A percentile compares a stretch with the other conserved stretches of the same genome.
Evolutionary conservation across 2,888 invertebrate species (phyloP).

Genomic region (Lasioglossum malachurum): DNA sequence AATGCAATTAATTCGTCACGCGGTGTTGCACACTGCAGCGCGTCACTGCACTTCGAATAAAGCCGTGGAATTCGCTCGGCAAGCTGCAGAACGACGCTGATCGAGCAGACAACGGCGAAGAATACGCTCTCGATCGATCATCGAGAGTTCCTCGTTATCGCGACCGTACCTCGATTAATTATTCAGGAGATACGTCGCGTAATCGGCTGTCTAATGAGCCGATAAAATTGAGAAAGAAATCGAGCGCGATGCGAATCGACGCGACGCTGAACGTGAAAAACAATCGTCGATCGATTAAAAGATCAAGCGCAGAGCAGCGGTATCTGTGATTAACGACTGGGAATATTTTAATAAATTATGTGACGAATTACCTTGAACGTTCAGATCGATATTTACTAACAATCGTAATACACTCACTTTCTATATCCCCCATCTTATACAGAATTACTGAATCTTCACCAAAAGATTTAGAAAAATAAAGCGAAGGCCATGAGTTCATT

Average conservation of each 20-base stretch:
- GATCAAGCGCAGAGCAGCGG: neutral
- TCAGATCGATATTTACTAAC: neutral
- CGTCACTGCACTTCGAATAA: neutral
- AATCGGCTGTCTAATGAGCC: neutral
- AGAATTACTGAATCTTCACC: neutral
- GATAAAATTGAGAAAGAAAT: neutral
- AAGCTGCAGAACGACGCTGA: neutral
- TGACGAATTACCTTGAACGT: neutral
- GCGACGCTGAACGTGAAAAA: neutral
- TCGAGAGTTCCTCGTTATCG: neutral
- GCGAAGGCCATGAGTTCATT: neutral
- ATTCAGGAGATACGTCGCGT: neutral
- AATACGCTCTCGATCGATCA: neutral
- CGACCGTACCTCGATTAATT: neutral
- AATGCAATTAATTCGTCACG: constrained; percentile 2
- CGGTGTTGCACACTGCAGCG: neutral
- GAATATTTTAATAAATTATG: neutral
- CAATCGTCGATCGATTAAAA: neutral
- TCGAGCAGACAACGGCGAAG: neutral
- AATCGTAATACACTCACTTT: neutral
- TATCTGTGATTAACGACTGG: neutral
- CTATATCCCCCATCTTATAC: neutral
- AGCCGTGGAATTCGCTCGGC: neutral
- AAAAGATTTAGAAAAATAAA: neutral
- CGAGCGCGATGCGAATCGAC: neutral